Conservation (phyloP, 2,113 vertebrate genomes). For the Hyaena hyaena region DNA sequence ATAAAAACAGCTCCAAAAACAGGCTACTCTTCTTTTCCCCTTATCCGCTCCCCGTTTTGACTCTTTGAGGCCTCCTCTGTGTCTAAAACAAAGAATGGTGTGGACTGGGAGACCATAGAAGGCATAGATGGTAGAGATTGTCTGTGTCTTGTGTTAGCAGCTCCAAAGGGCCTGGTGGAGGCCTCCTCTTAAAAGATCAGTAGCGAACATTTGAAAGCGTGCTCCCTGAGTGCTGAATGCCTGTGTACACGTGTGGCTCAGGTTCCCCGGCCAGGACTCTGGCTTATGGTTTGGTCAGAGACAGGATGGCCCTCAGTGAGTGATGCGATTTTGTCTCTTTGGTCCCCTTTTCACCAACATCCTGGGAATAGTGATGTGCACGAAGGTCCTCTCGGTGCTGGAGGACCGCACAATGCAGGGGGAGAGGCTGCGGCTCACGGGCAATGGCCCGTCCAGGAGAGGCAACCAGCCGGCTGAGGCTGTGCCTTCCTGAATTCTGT, state of each 20-base stretch:
- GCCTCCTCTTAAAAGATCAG: not conserved
- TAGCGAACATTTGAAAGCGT: not conserved
- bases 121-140: too few relatives aligned
- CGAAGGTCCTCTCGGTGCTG: not conserved
- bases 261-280: not conserved
- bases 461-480: not conserved
- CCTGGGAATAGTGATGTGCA: not conserved
- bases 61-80: not conserved
- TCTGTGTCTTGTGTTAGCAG: not conserved
- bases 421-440: not conserved
- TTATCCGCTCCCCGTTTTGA: not conserved
- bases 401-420: not conserved
- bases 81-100: not conserved
- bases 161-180: not conserved
- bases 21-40: not conserved
- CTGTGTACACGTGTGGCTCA: not conserved
- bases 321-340: too few relatives aligned
- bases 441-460: not conserved
- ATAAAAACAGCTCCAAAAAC: not conserved
- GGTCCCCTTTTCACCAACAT: not conserved
- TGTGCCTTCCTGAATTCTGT: too few relatives aligned
- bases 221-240: not conserved
- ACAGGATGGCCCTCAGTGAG: not conserved
- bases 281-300: not conserved
- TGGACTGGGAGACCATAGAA: not conserved